Evolutionary conservation across 2,113 vertebrate species (phyloP).

Genomic region (Desmodus rotundus): DNA sequence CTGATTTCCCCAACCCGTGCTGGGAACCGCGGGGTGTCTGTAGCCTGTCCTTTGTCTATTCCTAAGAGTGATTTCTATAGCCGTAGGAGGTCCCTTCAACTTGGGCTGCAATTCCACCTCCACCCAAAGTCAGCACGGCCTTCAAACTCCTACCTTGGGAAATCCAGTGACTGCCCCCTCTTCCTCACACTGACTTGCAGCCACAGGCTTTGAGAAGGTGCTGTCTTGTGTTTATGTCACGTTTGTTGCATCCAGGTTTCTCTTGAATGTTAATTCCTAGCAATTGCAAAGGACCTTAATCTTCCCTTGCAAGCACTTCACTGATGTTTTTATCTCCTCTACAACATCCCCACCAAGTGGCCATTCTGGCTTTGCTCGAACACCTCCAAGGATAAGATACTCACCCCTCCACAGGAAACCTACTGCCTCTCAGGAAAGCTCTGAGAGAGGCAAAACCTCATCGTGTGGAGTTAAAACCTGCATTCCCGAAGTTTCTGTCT

Average conservation of each 20-base stretch:
- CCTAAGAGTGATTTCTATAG: constrained; percentile 47
- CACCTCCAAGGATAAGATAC: constrained; percentile 32
- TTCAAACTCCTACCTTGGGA: neutral
- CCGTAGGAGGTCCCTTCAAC: neutral
- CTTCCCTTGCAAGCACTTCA: neutral
- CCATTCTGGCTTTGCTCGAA: constrained; percentile 30
- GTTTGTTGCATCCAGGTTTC: neutral
- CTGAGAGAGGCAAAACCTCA: neutral
- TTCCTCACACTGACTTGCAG: neutral
- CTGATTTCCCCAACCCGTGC: constrained; percentile 74
- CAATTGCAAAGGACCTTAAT: neutral
- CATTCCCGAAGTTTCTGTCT: neutral
- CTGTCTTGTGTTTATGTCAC: neutral
- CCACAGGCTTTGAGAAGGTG: neutral
- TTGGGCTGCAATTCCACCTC: neutral
- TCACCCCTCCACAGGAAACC: neutral
- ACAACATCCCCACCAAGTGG: constrained; percentile 70
- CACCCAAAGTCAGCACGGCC: neutral
- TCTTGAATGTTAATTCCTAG: constrained; percentile 40
- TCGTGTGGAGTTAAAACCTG: neutral
- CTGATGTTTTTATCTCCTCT: constrained; percentile 43
- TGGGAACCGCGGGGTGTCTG: constrained; percentile 60
- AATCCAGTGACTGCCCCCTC: neutral
- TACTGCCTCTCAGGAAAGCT: neutral
- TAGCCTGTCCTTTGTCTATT: constrained; percentile 64